Percentiles rank a stretch among this genome's conserved stretches.
Conservation (phyloP, 2,888 invertebrate species). For the Cordylochernes scorpioides region DNA sequence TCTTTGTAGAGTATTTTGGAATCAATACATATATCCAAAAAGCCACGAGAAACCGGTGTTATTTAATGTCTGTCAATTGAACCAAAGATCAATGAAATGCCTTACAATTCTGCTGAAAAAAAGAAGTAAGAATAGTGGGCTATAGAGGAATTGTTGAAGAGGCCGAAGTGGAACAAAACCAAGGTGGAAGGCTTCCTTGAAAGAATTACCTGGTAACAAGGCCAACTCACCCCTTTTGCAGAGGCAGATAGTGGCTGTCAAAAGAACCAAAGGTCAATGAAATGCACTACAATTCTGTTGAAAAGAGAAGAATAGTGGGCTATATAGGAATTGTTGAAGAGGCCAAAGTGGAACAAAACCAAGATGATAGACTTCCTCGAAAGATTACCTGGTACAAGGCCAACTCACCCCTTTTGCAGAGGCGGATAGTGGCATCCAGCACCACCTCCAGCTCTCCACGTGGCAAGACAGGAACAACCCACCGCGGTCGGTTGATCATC, state of each 20-base stretch:
- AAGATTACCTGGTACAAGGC: too few relatives aligned
- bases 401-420: slow-evolving; percentile 53
- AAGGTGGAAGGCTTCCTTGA: too few relatives aligned
- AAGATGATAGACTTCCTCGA: too few relatives aligned
- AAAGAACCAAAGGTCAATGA: background rate
- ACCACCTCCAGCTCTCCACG: slow-evolving; percentile 82
- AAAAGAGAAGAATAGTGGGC: too few relatives aligned
- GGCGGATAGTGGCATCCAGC: slow-evolving; percentile 57
- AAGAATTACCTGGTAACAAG: too few relatives aligned
- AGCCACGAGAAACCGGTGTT: too few relatives aligned
- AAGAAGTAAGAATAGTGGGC: too few relatives aligned
- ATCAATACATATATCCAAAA: too few relatives aligned
- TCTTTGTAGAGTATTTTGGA: too few relatives aligned
- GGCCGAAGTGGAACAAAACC: background rate
- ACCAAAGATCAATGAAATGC: background rate
- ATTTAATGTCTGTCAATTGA: background rate
- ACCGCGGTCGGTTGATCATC: slow-evolving; percentile 68
- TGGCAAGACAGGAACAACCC: slow-evolving; percentile 89
- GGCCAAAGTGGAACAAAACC: background rate
- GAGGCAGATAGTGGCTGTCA: background rate
- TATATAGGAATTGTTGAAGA: background rate
- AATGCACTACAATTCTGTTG: too few relatives aligned
- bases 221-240: slow-evolving; percentile 41
- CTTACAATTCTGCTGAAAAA: too few relatives aligned
- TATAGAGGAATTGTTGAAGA: background rate